Base-by-base conservation (phyloP, 2,113 vertebrate species). In the Capreolus pygargus region DNA sequence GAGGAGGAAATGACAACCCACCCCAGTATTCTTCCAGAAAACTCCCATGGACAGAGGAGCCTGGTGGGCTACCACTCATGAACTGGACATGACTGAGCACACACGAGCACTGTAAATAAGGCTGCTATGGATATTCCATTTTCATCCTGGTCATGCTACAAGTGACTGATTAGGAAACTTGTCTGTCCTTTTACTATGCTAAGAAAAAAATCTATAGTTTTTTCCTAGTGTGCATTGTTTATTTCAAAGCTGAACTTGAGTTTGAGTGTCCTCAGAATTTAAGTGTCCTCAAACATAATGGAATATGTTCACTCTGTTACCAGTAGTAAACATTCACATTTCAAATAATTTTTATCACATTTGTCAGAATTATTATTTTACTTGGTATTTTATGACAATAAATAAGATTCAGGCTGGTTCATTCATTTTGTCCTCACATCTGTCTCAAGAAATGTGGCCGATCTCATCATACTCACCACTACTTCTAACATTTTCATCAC, bases 311-410 rank as follows among this genome's bases (percentile, higher is more conserved):
- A 70, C 8, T 89, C 21, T 91, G 30, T 74, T 61, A 87, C 2
- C 39, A 58, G 55, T 82, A 58, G 81, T 30, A 39, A 84, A 92
- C 25, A 90, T 84, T 94, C 50, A 74, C 1, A 50, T 85, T 94
- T 97, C 52, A 88, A 81, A 92, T 81, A 39, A 85, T 50, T 78
- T 95, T 58, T 15, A 92, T 70, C 21, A 23, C 74, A 74, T 93
- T 87, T 88, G 6, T 89, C 55, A 93, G 25, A 93, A 94, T 19
- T 45, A 81, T 83, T 81, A 50, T 82, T 88, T 58, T 15, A 58
- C 21, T 67, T 50, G 3, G 6, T 50, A 19, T 81, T 97, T 85
- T 85, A 82, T 27, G 70, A 64, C 5, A 57, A 55, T 50, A 36
- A 91, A 7, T 74, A 52, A 79, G 25, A 88, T 45, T 93, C 27